Conservation (phyloP, 2,888 invertebrate genomes). For the Lepidocyrtoides sp. region DNA sequence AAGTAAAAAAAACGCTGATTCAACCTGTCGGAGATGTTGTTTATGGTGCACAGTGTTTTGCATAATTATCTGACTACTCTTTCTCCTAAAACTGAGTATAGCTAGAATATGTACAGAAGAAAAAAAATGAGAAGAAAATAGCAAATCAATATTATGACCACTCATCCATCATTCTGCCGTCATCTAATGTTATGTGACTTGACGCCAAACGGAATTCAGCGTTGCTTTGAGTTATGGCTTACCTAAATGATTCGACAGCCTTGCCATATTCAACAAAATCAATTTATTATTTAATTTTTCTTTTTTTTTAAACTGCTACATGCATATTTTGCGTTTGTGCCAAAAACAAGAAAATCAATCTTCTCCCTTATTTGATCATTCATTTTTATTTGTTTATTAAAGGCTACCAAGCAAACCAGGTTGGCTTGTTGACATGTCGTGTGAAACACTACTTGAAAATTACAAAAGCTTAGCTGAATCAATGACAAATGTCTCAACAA, state of each 20-base stretch:
- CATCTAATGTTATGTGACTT: no score
- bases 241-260: no score
- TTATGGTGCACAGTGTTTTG: slow-evolving; percentile 24
- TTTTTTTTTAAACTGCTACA: neutral
- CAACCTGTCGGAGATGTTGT: slow-evolving; percentile 5
- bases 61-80: slow-evolving; percentile 7
- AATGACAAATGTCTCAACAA: no score
- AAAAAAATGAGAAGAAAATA: no score
- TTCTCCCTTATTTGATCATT: neutral
- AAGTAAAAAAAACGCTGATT: slow-evolving; percentile 37
- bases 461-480: no score
- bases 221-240: neutral
- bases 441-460: no score
- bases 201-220: no score
- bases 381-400: neutral
- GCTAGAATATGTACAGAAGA: no score
- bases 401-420: slow-evolving; percentile 34
- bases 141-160: slow-evolving; percentile 23
- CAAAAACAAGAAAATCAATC: slow-evolving; percentile 25
- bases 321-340: slow-evolving; percentile 6
- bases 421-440: slow-evolving; percentile 22
- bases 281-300: slow-evolving; percentile 21
- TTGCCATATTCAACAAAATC: neutral
- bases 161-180: no score
- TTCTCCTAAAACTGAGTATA: neutral